Evolutionary conservation across 2,113 vertebrate species (phyloP).

Genomic region (Hoplias malabaricus): DNA sequence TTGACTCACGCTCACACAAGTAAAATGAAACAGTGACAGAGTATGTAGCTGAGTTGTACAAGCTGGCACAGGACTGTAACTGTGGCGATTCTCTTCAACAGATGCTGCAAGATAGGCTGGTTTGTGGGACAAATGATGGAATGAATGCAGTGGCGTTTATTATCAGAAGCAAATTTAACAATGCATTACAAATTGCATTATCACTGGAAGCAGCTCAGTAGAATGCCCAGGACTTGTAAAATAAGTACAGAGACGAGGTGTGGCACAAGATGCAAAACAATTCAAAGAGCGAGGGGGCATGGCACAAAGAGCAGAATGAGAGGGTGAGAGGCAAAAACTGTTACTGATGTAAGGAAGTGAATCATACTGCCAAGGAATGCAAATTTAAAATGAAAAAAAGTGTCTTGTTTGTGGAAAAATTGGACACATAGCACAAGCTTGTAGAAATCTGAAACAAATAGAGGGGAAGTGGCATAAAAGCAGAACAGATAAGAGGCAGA

Average conservation of each 20-base stretch:
- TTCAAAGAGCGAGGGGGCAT: no score
- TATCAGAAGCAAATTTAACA: slow-evolving; percentile 25
- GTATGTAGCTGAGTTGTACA: slow-evolving; percentile 25
- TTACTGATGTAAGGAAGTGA: slow-evolving; percentile 1
- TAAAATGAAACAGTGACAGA: background rate
- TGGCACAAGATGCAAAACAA: background rate
- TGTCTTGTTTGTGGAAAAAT: slow-evolving; percentile 19
- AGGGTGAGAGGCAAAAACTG: no score
- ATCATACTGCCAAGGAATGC: background rate
- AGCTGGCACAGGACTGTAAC: slow-evolving; percentile 22
- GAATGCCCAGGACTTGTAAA: background rate
- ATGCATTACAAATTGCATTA: slow-evolving; percentile 13
- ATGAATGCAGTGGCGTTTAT: slow-evolving; percentile 4
- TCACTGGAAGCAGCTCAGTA: background rate
- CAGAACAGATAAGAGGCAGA: background rate
- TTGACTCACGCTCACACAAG: slow-evolving; percentile 15
- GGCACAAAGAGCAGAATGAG: no score
- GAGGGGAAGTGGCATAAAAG: background rate
- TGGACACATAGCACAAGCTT: background rate
- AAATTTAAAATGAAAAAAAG: slow-evolving; percentile 11
- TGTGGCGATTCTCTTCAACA: slow-evolving; percentile 12
- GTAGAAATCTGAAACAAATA: background rate
- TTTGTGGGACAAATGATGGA: slow-evolving; percentile 39
- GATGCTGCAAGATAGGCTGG: no score
- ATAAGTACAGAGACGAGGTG: background rate